These are phyloP conservation scores for Onthophagus taurus DNA, from an alignment of 1,140 invertebrate species.

Conservation along the genomic window DNA sequence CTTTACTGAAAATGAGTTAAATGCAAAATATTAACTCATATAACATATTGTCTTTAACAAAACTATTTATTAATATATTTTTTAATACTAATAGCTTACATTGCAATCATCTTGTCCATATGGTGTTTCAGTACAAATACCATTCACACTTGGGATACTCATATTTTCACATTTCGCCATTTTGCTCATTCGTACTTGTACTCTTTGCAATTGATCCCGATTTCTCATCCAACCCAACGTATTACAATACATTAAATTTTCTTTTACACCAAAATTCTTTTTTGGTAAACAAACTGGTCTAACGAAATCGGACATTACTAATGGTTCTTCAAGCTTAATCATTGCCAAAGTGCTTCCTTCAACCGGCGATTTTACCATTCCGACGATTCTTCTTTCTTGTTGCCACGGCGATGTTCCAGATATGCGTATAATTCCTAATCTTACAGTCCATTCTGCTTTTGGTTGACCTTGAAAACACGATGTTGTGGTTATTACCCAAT, in stretches of 20 bases:
- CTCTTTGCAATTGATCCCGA: slow-evolving; percentile 65
- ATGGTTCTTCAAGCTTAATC: slow-evolving; percentile 65
- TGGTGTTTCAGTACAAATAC: slow-evolving; percentile 70
- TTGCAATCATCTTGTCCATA: slow-evolving; percentile 70
- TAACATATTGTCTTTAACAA: neutral
- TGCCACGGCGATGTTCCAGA: slow-evolving; percentile 76
- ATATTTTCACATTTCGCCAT: slow-evolving; percentile 77
- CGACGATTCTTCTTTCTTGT: slow-evolving; percentile 72
- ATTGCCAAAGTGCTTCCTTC: slow-evolving; percentile 77
- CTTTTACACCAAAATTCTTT: slow-evolving; percentile 22
- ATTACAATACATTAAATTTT: slow-evolving; percentile 51
- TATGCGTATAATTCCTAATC: slow-evolving; percentile 66
- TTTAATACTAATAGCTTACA: slow-evolving; percentile 59
- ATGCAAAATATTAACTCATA: no score
- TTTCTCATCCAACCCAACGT: slow-evolving; percentile 76
- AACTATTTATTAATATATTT: neutral
- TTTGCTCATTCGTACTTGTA: slow-evolving; percentile 59
- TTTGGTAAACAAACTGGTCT: slow-evolving; percentile 69
- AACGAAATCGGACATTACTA: slow-evolving; percentile 71
- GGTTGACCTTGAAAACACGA: slow-evolving; percentile 84
- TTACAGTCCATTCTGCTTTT: slow-evolving; percentile 73
- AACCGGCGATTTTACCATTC: slow-evolving; percentile 82
- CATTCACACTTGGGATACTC: slow-evolving; percentile 70
- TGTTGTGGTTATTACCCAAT: slow-evolving; percentile 80
- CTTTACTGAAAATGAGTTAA: no score